Percentiles rank a stretch among this genome's conserved stretches.
Evolutionary conservation across 2,113 vertebrate species (phyloP).

Genomic region (Coryphaenoides rupestris): DNA sequence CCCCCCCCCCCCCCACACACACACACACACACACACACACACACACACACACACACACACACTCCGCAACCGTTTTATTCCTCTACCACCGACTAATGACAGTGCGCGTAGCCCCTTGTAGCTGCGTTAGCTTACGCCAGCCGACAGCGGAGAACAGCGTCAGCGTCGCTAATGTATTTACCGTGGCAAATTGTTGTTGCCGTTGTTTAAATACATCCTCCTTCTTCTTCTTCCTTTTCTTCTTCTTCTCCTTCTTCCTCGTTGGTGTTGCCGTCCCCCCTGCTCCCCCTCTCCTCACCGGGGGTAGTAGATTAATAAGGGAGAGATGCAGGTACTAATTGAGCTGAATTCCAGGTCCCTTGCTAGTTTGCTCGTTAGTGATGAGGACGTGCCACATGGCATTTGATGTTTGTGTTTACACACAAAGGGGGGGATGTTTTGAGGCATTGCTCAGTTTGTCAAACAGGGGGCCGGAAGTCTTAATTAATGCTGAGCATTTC

Average conservation of each 20-base stretch:
- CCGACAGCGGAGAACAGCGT: slow-evolving; percentile 61
- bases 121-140: slow-evolving; percentile 80
- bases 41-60: too few relatives aligned
- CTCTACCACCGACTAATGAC: slow-evolving; percentile 79
- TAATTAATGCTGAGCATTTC: slow-evolving; percentile 57
- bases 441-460: slow-evolving; percentile 58
- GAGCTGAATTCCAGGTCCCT: slow-evolving; percentile 65
- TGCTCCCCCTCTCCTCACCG: slow-evolving; percentile 52
- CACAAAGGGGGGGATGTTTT: slow-evolving; percentile 40
- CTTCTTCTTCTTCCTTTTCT: too few relatives aligned
- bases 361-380: slow-evolving; percentile 68
- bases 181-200: slow-evolving; percentile 60
- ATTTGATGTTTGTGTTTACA: slow-evolving; percentile 70
- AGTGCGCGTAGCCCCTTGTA: slow-evolving; percentile 75
- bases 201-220: background rate
- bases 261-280: too few relatives aligned
- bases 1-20: too few relatives aligned
- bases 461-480: slow-evolving; percentile 50
- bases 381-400: slow-evolving; percentile 67
- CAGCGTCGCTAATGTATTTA: slow-evolving; percentile 71
- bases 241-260: too few relatives aligned
- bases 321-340: slow-evolving; percentile 68
- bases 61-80: too few relatives aligned
- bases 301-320: slow-evolving; percentile 68
- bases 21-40: too few relatives aligned